Evolutionary conservation across 2,888 invertebrate genomes (phyloP).

Genomic region (Agrenia bidenticulata): DNA sequence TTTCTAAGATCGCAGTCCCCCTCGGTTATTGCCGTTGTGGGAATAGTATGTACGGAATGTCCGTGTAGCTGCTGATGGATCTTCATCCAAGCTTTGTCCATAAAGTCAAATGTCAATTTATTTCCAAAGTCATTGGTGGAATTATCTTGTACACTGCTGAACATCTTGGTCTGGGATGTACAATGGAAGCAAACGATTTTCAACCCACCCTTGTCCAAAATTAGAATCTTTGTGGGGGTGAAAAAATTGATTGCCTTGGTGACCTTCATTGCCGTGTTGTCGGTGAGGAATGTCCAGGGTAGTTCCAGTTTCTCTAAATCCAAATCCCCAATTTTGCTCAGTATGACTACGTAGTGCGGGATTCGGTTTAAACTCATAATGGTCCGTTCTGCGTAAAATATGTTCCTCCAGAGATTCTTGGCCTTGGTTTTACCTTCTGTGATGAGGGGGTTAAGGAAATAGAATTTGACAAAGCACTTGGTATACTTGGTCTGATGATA

Average conservation of each 20-base stretch:
- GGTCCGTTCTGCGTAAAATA: not conserved
- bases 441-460: too few relatives aligned
- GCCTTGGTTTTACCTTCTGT: not conserved
- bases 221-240: not conserved
- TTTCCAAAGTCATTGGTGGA: too few relatives aligned
- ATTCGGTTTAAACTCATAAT: not conserved
- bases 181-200: too few relatives aligned
- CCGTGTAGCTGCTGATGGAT: not conserved
- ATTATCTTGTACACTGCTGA: too few relatives aligned
- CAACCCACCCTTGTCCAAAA: not conserved
- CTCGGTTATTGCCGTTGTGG: not conserved
- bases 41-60: not conserved
- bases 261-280: too few relatives aligned
- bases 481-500: too few relatives aligned
- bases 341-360: not conserved
- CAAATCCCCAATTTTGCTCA: too few relatives aligned
- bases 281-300: too few relatives aligned
- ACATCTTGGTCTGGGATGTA: too few relatives aligned
- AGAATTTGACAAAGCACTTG: too few relatives aligned
- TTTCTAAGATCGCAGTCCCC: not conserved
- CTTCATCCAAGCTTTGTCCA: not conserved
- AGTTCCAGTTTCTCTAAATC: too few relatives aligned
- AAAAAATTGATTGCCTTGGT: not conserved
- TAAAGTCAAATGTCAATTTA: too few relatives aligned
- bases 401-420: not conserved